Conservation (phyloP, 2,113 vertebrate species). For the Ceyx melanurus region DNA sequence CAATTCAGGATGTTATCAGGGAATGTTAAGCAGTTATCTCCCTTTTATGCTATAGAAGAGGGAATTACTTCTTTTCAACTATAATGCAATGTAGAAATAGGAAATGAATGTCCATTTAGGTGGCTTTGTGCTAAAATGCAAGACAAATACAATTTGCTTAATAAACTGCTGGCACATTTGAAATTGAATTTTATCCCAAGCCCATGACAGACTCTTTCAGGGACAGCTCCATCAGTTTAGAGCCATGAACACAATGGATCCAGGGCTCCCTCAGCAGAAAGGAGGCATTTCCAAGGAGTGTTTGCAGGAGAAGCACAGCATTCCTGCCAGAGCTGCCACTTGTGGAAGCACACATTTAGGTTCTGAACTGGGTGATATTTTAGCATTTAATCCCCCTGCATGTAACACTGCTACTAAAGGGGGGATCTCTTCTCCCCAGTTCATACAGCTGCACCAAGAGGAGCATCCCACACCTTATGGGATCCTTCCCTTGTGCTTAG, state of each 20-base stretch:
- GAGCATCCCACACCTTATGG: fast-evolving
- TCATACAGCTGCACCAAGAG: background rate
- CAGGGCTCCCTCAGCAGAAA: background rate
- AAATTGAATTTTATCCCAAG: background rate
- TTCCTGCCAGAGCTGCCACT: background rate
- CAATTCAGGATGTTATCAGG: background rate
- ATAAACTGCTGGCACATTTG: background rate
- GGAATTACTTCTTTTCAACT: background rate
- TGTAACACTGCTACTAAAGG: background rate
- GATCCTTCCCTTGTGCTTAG: background rate
- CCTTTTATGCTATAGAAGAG: background rate
- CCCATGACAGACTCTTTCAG: background rate
- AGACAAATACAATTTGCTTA: background rate
- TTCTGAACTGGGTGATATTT: background rate
- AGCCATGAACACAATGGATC: background rate
- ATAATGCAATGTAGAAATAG: background rate
- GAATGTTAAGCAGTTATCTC: background rate
- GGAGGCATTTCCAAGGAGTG: background rate
- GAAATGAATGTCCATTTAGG: background rate
- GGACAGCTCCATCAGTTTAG: background rate
- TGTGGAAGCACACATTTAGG: background rate
- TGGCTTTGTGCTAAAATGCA: background rate
- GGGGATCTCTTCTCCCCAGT: background rate
- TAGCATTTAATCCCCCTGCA: background rate
- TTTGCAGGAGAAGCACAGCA: background rate